Conservation (phyloP, 2,797 vertebrate species). For the Myotis planiceps region DNA sequence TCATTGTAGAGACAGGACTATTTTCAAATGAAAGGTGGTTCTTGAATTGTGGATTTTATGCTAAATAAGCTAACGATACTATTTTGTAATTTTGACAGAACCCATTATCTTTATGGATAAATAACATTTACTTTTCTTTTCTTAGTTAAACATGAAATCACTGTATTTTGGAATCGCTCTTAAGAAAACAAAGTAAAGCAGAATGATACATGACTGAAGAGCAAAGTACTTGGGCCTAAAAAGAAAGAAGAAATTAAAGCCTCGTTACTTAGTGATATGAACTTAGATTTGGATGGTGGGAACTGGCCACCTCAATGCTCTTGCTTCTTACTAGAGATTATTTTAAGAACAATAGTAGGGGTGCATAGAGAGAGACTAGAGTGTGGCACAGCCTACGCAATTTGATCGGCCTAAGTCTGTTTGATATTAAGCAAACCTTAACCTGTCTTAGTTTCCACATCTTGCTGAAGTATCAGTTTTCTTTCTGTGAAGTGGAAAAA, state of each 20-base stretch:
- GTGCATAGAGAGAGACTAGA: no score
- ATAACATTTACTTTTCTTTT: neutral
- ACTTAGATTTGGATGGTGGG: neutral
- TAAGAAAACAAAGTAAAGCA: conserved; percentile 26
- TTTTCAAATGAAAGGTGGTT: conserved; percentile 62
- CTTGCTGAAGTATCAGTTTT: neutral
- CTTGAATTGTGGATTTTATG: conserved; percentile 68
- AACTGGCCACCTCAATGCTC: neutral
- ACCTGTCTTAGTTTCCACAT: neutral
- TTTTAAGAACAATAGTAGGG: neutral
- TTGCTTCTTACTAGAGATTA: neutral
- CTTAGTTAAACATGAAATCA: neutral
- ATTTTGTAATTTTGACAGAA: conserved; percentile 34
- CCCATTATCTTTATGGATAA: neutral
- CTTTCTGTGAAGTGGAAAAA: neutral
- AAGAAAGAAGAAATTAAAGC: neutral
- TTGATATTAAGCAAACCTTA: neutral
- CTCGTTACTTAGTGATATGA: neutral
- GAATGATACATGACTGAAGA: neutral
- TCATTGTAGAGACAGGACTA: conserved; percentile 63
- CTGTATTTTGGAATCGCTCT: neutral
- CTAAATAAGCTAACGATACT: conserved; percentile 65
- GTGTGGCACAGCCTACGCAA: neutral
- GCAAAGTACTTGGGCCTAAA: neutral
- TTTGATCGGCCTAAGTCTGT: neutral